A percentile compares a stretch with the other conserved stretches of the same genome.
Conservation (phyloP, 2,113 vertebrate species). For the Pithys albifrons region DNA sequence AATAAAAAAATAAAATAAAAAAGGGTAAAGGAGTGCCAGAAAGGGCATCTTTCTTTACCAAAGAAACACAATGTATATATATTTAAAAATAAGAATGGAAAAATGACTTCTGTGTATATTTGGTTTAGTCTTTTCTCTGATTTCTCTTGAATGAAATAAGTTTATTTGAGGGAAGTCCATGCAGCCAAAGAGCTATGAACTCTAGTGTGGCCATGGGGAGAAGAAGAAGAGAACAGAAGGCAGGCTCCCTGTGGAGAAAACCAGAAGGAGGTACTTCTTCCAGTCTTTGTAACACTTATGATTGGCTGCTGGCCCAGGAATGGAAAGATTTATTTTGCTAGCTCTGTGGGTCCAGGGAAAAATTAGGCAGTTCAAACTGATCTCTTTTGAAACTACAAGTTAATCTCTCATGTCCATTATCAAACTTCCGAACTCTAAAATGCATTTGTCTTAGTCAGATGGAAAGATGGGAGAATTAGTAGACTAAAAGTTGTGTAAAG, state of each 20-base stretch:
- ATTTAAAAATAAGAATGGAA: not conserved
- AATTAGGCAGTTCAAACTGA: not conserved
- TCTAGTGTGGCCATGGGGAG: not conserved
- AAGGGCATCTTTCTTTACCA: not conserved
- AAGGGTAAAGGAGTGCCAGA: not conserved
- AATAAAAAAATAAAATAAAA: not conserved
- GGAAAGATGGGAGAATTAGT: not conserved
- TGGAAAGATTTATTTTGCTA: not conserved
- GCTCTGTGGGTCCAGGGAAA: not conserved
- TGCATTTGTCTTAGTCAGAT: not conserved
- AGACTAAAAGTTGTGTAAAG: not conserved
- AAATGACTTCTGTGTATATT: not conserved
- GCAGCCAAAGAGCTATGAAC: not conserved
- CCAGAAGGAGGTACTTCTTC: not conserved
- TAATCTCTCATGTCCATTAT: not conserved
- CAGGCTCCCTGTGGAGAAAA: not conserved
- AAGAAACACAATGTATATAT: not conserved
- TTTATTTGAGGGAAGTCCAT: not conserved
- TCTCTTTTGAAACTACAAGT: not conserved
- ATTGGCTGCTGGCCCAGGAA: not conserved
- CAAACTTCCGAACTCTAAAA: not conserved
- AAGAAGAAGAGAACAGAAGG: not conserved
- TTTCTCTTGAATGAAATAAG: not conserved
- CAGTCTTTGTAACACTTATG: not conserved
- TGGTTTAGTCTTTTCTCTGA: not conserved